Conservation (phyloP, 2,888 invertebrate species). For the Omphaloscelis lunosa region DNA sequence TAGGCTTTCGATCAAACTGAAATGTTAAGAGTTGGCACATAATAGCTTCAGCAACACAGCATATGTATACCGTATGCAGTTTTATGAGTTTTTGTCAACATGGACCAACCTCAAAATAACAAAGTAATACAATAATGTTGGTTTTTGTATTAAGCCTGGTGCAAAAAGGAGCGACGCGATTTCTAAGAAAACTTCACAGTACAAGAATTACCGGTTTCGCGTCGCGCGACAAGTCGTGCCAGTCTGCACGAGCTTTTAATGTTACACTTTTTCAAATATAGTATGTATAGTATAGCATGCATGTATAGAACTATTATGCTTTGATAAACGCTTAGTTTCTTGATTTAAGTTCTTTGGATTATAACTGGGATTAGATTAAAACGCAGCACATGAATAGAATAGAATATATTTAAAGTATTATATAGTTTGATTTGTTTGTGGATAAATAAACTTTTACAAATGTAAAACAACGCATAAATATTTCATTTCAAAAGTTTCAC, state of each 20-base stretch:
- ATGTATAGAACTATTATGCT: neutral
- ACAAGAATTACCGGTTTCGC: no score
- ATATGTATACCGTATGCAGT: neutral
- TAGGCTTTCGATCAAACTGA: neutral
- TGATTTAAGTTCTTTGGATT: neutral
- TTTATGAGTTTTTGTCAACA: neutral
- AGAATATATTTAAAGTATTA: constrained; percentile 36
- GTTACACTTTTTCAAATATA: neutral
- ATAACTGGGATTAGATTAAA: constrained; percentile 23
- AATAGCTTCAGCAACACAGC: constrained; percentile 10
- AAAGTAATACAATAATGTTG: neutral
- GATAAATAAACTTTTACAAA: constrained; percentile 20
- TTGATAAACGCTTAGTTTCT: neutral
- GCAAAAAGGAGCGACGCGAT: no score
- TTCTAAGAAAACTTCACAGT: no score
- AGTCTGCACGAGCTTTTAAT: neutral
- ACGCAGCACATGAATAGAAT: constrained; percentile 29
- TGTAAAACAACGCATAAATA: constrained; percentile 17
- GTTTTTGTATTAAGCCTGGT: no score
- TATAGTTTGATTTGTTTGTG: constrained; percentile 19
- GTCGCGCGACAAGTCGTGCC: no score
- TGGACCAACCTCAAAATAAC: neutral
- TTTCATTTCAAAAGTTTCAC: constrained; percentile 8
- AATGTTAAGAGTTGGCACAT: neutral
- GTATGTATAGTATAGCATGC: no score